Percentiles rank a stretch among this genome's conserved stretches.
Evolutionary conservation across 30 jellyfish, hydroid and myxozoan species (phyloP).

Genomic region (Pelagia noctiluca): DNA sequence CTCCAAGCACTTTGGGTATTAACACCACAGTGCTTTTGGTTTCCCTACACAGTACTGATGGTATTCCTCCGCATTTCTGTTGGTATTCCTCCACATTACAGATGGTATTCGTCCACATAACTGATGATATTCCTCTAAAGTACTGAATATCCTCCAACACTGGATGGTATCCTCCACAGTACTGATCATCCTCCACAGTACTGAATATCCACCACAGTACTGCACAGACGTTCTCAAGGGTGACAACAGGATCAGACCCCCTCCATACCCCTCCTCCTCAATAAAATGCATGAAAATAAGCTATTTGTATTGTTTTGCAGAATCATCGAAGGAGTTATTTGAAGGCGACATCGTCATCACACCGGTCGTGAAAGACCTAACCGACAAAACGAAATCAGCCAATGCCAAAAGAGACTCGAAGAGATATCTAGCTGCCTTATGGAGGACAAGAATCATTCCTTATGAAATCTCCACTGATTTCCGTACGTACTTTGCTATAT

Average conservation of each 20-base stretch:
- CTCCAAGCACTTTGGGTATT: no score
- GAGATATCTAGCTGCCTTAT: slow-evolving; percentile 46
- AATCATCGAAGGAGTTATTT: not conserved
- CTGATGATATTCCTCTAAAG: no score
- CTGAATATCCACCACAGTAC: not conserved
- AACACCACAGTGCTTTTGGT: no score
- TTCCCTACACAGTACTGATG: no score
- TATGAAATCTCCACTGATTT: slow-evolving; percentile 55
- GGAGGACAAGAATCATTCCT: slow-evolving; percentile 75
- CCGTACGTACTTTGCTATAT: slow-evolving; percentile 17
- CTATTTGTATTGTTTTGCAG: not conserved
- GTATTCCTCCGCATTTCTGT: no score
- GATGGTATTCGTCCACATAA: no score
- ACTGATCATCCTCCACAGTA: not conserved
- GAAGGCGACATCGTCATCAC: slow-evolving; percentile 58
- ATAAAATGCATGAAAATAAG: not conserved
- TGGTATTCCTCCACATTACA: no score
- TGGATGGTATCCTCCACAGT: not conserved
- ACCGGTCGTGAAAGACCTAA: slow-evolving; percentile 19
- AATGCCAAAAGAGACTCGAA: slow-evolving; percentile 53
- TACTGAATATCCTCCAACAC: not conserved
- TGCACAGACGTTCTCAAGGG: no score
- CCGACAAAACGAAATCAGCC: not conserved
- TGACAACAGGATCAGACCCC: no score
- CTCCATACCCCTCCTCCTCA: no score